Conservation (phyloP, 2,797 vertebrate genomes). For the Chromobotia macracanthus region DNA sequence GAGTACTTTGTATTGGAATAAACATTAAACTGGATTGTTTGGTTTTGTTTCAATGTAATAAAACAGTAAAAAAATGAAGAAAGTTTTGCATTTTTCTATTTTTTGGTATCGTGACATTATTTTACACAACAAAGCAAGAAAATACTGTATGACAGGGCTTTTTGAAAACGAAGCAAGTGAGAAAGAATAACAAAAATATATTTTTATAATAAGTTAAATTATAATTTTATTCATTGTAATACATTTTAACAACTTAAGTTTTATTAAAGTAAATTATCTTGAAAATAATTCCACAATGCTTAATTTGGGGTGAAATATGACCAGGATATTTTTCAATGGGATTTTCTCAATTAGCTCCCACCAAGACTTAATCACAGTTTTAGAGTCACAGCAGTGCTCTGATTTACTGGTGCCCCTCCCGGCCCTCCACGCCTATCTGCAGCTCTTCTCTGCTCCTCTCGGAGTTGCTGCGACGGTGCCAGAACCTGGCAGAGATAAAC, state of each 20-base stretch:
- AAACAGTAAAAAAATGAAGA: no score
- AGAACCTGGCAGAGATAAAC: conserved; percentile 34
- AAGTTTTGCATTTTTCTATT: no score
- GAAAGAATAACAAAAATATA: no score
- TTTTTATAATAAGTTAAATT: no score
- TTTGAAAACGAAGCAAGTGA: not conserved
- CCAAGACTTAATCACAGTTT: not conserved
- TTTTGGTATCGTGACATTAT: no score
- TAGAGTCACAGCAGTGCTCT: not conserved
- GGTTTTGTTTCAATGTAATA: no score
- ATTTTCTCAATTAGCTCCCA: not conserved
- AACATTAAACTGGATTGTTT: no score
- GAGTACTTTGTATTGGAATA: no score
- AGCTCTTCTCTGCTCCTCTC: conserved; percentile 22
- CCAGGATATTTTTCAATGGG: not conserved
- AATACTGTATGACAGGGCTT: not conserved
- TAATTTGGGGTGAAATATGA: conserved; percentile 2
- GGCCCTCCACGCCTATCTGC: not conserved
- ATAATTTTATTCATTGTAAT: no score
- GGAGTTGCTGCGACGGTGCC: not conserved
- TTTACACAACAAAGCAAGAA: no score
- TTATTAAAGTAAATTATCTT: no score
- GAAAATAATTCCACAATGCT: not conserved
- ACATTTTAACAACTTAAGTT: no score
- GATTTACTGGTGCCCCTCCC: conserved; percentile 13